Conservation (phyloP, 2,797 vertebrate genomes). For the Vespertilio murinus region DNA sequence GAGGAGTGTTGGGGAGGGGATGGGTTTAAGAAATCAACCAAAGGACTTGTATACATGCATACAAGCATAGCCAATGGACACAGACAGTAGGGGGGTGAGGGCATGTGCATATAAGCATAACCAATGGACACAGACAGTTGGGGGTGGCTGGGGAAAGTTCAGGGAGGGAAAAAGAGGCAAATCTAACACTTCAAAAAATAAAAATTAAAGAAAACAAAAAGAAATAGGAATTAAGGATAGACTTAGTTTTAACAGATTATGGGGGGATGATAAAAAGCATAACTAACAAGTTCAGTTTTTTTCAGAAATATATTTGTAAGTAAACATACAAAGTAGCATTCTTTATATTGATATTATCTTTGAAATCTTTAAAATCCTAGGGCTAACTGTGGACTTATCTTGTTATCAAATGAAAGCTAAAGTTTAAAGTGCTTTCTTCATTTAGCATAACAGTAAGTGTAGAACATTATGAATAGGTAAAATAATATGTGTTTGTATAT, state of each 20-base stretch:
- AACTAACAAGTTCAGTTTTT: constrained; percentile 44
- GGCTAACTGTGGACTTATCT: constrained; percentile 68
- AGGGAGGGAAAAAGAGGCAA: too few relatives aligned
- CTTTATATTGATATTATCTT: constrained; percentile 67
- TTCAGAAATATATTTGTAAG: constrained; percentile 65
- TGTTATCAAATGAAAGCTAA: constrained; percentile 67
- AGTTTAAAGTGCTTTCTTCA: constrained; percentile 57
- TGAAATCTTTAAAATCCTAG: constrained; percentile 71
- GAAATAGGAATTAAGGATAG: constrained; percentile 75
- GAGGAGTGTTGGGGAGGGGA: too few relatives aligned
- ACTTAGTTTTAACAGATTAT: constrained; percentile 70
- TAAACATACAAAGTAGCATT: constrained; percentile 64
- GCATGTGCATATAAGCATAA: too few relatives aligned
- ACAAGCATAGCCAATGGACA: too few relatives aligned
- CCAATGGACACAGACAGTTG: too few relatives aligned
- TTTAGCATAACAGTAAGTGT: constrained; percentile 61
- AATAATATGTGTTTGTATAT: neutral
- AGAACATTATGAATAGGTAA: constrained; percentile 31
- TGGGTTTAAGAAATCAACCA: too few relatives aligned
- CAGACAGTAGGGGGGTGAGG: too few relatives aligned
- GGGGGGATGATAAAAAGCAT: constrained; percentile 56
- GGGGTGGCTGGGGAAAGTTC: too few relatives aligned
- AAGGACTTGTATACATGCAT: too few relatives aligned
- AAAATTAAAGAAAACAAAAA: too few relatives aligned
- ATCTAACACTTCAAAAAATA: too few relatives aligned